Percentiles rank a stretch among this genome's conserved stretches.
These are phyloP conservation scores for Diplazon laetatorius DNA, from an alignment of 2,888 invertebrate species.

Conservation along the genomic window DNA sequence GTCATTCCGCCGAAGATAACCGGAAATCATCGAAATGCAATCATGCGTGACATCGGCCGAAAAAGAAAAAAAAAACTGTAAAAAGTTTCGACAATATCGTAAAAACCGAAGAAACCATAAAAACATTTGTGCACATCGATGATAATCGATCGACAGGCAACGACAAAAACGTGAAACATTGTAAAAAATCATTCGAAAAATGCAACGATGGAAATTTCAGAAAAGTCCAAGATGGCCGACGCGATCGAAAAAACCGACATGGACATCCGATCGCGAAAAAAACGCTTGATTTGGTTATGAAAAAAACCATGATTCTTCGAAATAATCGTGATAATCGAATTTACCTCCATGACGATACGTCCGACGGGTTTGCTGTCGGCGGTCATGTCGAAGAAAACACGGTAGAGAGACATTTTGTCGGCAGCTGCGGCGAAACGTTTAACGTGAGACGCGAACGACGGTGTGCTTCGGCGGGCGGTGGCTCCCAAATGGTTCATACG, in stretches of 20 bases:
- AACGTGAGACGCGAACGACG: constrained; percentile 79
- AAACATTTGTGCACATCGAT: background rate
- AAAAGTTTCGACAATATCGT: no score
- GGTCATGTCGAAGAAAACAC: constrained; percentile 95
- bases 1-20: no score
- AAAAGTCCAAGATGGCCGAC: constrained; percentile 72
- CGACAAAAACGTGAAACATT: constrained; percentile 3
- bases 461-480: constrained; percentile 77
- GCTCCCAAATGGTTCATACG: constrained; percentile 80
- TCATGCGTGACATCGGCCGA: no score
- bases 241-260: background rate
- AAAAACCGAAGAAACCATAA: background rate
- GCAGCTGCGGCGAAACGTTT: constrained; percentile 83
- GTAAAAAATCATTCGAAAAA: constrained; percentile 1
- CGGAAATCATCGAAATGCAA: no score
- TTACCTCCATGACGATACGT: constrained; percentile 96
- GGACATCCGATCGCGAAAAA: constrained; percentile 31
- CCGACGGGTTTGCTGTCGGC: constrained; percentile 92
- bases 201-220: constrained; percentile 30
- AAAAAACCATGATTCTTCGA: background rate
- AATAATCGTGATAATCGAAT: constrained; percentile 71
- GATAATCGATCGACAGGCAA: no score
- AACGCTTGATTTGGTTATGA: background rate
- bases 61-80: no score
- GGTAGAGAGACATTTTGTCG: constrained; percentile 90